Conservation (phyloP, 2,113 vertebrate species). For the Caranx melampygus region DNA sequence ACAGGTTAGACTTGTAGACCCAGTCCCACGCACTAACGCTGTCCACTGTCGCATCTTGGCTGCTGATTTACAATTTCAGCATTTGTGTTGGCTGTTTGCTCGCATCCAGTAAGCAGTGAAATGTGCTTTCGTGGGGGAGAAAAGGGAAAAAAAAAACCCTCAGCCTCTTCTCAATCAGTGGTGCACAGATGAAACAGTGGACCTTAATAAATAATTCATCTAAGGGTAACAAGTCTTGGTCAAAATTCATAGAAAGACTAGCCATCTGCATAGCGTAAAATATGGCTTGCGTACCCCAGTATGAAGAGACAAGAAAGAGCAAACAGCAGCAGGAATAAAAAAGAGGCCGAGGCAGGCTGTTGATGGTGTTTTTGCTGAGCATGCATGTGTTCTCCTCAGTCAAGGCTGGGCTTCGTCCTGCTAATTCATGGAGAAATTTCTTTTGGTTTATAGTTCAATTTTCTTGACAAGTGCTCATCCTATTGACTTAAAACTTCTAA, state of each 20-base stretch:
- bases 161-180: background rate
- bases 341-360: slow-evolving; percentile 13
- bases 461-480: too few relatives aligned
- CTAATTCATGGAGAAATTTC: background rate
- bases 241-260: slow-evolving; percentile 15
- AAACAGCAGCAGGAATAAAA: slow-evolving; percentile 42
- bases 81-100: background rate
- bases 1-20: too few relatives aligned
- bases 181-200: background rate
- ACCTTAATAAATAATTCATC: slow-evolving; percentile 11
- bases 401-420: slow-evolving; percentile 70
- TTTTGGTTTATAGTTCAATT: too few relatives aligned
- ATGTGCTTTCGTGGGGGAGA: background rate
- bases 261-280: slow-evolving; percentile 35
- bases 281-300: slow-evolving; percentile 8
- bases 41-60: background rate
- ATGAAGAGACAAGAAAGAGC: slow-evolving; percentile 22
- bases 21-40: too few relatives aligned
- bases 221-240: slow-evolving; percentile 10
- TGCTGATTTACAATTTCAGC: background rate
- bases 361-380: slow-evolving; percentile 52
- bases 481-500: too few relatives aligned
- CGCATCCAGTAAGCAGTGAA: background rate
- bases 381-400: slow-evolving; percentile 68
- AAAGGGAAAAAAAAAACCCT: background rate